Conservation (phyloP, 1,140 invertebrate species). For the Hyphantria cunea region DNA sequence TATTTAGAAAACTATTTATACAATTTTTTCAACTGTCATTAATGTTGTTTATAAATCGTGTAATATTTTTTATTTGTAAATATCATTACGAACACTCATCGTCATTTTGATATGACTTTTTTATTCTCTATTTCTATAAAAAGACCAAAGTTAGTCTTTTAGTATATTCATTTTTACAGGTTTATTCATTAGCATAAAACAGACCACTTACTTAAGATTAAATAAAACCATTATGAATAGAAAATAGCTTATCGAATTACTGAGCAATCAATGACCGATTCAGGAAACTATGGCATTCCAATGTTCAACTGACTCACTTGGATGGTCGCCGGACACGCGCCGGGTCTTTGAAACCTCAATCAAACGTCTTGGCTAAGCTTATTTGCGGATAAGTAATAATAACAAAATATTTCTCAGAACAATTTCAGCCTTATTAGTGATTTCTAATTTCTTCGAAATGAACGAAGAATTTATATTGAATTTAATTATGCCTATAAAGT, state of each 20-base stretch:
- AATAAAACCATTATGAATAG: not conserved
- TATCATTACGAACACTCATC: too few relatives aligned
- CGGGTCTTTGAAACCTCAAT: slow-evolving; percentile 20
- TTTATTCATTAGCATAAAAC: too few relatives aligned
- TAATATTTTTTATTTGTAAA: too few relatives aligned
- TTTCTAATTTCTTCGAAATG: slow-evolving; percentile 13
- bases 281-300: slow-evolving; percentile 62
- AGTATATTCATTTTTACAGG: too few relatives aligned
- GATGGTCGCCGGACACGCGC: slow-evolving; percentile 20
- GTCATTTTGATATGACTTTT: too few relatives aligned
- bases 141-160: too few relatives aligned
- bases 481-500: too few relatives aligned
- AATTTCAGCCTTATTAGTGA: slow-evolving; percentile 8
- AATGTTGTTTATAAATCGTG: too few relatives aligned
- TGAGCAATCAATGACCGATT: slow-evolving; percentile 37
- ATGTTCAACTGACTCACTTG: slow-evolving; percentile 33
- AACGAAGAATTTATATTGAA: slow-evolving; percentile 11
- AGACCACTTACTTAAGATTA: too few relatives aligned
- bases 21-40: too few relatives aligned
- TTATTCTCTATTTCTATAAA: too few relatives aligned
- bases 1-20: too few relatives aligned
- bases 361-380: slow-evolving; percentile 28
- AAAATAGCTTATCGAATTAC: slow-evolving; percentile 29
- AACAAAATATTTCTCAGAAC: slow-evolving; percentile 24
- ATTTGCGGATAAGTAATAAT: slow-evolving; percentile 31